A percentile compares a stretch with the other conserved stretches of the same genome.
Conservation (phyloP, 2,888 invertebrate species). For the Synanthedon vespiformis region DNA sequence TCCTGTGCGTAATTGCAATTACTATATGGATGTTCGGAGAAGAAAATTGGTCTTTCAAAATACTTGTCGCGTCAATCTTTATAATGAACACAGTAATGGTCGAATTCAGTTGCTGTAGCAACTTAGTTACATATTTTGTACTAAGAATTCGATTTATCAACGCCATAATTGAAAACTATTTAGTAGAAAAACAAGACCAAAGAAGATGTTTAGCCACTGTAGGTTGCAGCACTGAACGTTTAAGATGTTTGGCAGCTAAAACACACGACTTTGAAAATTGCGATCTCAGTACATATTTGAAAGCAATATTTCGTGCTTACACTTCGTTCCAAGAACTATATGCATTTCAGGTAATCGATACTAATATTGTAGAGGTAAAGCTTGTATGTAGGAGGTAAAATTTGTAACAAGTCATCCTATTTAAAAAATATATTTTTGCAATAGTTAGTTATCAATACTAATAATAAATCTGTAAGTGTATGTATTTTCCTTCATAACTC, state of each 20-base stretch:
- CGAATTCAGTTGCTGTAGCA: constrained; percentile 21
- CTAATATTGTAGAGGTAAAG: too few species aligned
- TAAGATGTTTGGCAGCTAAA: background rate
- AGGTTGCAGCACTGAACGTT: background rate
- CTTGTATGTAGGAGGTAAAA: too few species aligned
- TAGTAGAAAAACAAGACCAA: background rate
- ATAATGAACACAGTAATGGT: constrained; percentile 14
- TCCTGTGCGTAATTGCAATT: too few species aligned
- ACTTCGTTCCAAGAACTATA: constrained; percentile 15
- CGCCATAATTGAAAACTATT: constrained; percentile 17
- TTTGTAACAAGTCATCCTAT: too few species aligned
- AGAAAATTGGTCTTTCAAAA: too few species aligned
- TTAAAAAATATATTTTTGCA: too few species aligned
- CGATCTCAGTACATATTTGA: constrained; percentile 16
- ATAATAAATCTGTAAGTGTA: too few species aligned
- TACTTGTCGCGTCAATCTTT: too few species aligned
- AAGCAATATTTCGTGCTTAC: constrained; percentile 16
- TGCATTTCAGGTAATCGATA: constrained; percentile 13
- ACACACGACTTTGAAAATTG: constrained; percentile 2
- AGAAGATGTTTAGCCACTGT: background rate
- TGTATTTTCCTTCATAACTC: too few species aligned
- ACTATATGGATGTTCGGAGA: too few species aligned
- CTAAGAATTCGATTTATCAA: constrained; percentile 32
- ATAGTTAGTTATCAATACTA: too few species aligned
- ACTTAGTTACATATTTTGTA: constrained; percentile 27